Base-by-base conservation (phyloP, 2,888 invertebrate genomes). In the Esperia sulphurella region DNA sequence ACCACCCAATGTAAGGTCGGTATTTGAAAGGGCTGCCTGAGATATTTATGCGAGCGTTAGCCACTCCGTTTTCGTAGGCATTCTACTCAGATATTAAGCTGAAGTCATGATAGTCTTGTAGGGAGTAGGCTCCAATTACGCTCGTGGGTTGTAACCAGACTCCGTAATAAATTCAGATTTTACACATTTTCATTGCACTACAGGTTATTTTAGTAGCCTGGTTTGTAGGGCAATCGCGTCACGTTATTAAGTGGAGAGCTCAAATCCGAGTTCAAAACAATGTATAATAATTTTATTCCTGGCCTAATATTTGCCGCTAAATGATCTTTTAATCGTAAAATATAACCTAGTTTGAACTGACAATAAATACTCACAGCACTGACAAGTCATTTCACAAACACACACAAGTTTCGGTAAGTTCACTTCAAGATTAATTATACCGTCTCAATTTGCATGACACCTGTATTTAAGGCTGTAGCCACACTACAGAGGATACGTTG, bases 21-120 rank as follows among this genome's bases (percentile, higher is more conserved):
- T 77, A 83, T 87, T 87, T 82, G 86, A 86, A 86, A 86, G 86
- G 85, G 79, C 80, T 72, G 70, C 57, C 68, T 58, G 56, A 59
- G 51, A 68, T 74, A 68, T 76, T 79, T 77, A 39, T 39, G 14
- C 39, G 39, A 39, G 39, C 39, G 39, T 39, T 39, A 39, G 14
- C 39, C 14, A 14, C 13, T 41, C 41, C 28, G n/a, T 29, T 37
- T 44, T 44, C 12, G 43, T 43, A 42, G 42, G 28, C n/a, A 42
- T 29, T 28, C n/a, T 42, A 6, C 33, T 8, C 7, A 33, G 33
- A 10, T 12, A 13, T 37, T 37, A 12, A 7, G 13, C 13, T 13
- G 9, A 39, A 13, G 37, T 37, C 12, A 37, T 31, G 8, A 31
- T n/a, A 21, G 21, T 21, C 21, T 21, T 21, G 21, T 21, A 21